Evolutionary conservation across 2,888 invertebrate species (phyloP), one percentile per base, ranked within the genome.

Genomic region (Aspidiotus rigidus): DNA sequence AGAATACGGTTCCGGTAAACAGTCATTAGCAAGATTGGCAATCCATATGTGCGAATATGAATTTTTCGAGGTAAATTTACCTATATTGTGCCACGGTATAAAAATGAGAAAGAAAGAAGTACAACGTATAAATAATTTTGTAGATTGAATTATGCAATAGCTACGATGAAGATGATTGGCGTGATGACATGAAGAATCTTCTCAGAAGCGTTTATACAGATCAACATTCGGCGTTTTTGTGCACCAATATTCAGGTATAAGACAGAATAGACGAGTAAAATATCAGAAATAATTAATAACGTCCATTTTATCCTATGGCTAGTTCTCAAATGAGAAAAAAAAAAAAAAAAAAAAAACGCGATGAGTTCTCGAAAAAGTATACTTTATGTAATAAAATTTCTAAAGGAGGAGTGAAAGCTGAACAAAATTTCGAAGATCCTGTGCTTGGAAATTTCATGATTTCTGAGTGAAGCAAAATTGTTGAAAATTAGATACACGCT

Each of bases 21-120:
- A 95, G 80, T 94, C 94, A 7, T 82, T 95, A 72, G 91, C 93
- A 1, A 83, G 93, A 69, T 81, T 96, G 71, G 89, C 94, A 8
- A 88, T 93, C n/a, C 93, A 93, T 77, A 94, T 96, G 79, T 89
- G 90, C 74, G 95, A 95, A 77, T 93, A 92, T 78, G 95, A 96
- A 75, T 80, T 94, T 9, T 92, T 90, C 77, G 84, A 85, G 77
- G 81, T 80, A 13, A 41, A 39, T 57, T 44, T n/a, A n/a, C 17
- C 15, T 11, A 42, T 11, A 42, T 6, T 41, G 13, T 3, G 5
- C 15, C 15, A 5, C 5, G 28, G 5, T 28, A 3, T 28, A 28
- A 28, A 5, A 3, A 5, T 1, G 28, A 28, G 28, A 28, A 28
- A 5, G 1, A 28, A 28, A 28, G 5, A 28, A 28, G 28, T 28